These are phyloP conservation scores for Vultur gryphus DNA, from an alignment of 2,797 vertebrate species.

Conservation along the genomic window DNA sequence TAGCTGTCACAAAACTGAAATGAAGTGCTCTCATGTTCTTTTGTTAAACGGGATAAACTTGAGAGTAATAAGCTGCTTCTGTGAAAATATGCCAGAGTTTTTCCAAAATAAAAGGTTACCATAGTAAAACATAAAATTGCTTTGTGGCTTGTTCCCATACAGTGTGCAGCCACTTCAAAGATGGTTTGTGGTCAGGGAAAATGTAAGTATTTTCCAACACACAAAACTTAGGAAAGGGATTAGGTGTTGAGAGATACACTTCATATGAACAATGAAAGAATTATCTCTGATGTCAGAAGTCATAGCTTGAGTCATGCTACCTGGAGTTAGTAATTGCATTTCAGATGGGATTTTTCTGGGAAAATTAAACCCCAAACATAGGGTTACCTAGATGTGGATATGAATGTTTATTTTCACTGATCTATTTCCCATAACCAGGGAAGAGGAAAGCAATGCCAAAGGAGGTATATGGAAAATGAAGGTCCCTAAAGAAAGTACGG, in stretches of 20 bases:
- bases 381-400: background rate
- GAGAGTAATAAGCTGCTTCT: background rate
- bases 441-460: slow-evolving; percentile 96
- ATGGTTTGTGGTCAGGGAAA: slow-evolving; percentile 15
- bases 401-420: slow-evolving; percentile 2
- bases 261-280: slow-evolving; percentile 17
- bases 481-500: slow-evolving; percentile 91
- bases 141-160: background rate
- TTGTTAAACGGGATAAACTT: background rate
- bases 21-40: background rate
- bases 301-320: background rate
- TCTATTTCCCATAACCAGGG: slow-evolving; percentile 77
- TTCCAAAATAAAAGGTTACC: slow-evolving; percentile 44
- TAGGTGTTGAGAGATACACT: slow-evolving; percentile 1
- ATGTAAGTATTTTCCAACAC: background rate
- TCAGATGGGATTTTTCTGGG: slow-evolving; percentile 3
- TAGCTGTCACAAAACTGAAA: background rate
- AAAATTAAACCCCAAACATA: background rate
- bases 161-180: slow-evolving; percentile 2
- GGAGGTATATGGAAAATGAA: slow-evolving; percentile 98
- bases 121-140: background rate
- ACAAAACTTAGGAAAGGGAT: background rate
- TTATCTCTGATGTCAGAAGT: slow-evolving; percentile 23
- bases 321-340: background rate
- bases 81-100: background rate